These are phyloP conservation scores for Pantherophis alleghaniensis DNA, from an alignment of 2,797 vertebrate species.

Conservation along the genomic window DNA sequence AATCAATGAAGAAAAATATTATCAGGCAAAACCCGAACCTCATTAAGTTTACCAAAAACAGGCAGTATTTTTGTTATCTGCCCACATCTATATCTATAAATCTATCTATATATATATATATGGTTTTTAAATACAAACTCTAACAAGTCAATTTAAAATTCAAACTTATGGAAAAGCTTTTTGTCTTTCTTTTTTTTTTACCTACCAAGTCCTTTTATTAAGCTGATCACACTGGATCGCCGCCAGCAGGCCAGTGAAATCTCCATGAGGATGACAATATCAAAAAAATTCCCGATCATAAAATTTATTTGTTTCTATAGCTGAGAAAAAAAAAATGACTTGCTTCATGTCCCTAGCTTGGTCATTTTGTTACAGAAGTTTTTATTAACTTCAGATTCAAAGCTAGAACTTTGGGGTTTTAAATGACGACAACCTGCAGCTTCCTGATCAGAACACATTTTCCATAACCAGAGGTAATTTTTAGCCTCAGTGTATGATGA, in stretches of 20 bases:
- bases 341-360: constrained; percentile 64
- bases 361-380: constrained; percentile 23
- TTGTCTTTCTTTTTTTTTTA: constrained; percentile 48
- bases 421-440: constrained; percentile 63
- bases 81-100: neutral
- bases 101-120: neutral
- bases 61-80: neutral
- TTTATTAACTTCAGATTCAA: constrained; percentile 38
- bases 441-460: constrained; percentile 76
- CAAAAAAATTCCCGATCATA: constrained; percentile 54
- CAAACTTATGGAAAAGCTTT: neutral
- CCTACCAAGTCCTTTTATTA: constrained; percentile 97
- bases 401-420: constrained; percentile 34
- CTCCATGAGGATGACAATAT: constrained; percentile 82
- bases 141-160: constrained; percentile 18
- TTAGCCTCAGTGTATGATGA: constrained; percentile 86
- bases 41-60: neutral
- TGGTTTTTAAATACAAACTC: neutral
- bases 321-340: constrained; percentile 23
- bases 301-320: constrained; percentile 60
- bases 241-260: constrained; percentile 90
- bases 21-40: neutral
- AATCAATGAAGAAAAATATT: neutral
- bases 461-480: constrained; percentile 87
- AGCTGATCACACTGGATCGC: constrained; percentile 88